Percentiles rank a stretch among this genome's conserved stretches.
phyloP scores from a whole-genome alignment of 2,888 invertebrate genomes.

The Odontocolon sp. region DNA sequence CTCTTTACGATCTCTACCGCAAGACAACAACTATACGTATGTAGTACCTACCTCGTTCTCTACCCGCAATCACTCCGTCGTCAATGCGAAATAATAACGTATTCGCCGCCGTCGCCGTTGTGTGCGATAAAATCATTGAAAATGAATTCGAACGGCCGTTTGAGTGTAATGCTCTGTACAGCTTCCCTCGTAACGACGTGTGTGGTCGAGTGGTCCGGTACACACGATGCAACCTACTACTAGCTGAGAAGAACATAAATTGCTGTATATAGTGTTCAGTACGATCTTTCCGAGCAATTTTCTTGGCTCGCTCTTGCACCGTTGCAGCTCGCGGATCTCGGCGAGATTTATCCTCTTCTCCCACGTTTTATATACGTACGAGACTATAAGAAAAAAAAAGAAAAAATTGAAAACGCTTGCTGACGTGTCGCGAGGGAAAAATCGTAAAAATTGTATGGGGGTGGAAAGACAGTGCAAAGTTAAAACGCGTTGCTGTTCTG shows the following conservation, averaged over 20 bases:
- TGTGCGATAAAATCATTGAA: slow-evolving; percentile 61
- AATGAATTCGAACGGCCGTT: slow-evolving; percentile 59
- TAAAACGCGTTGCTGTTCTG: slow-evolving; percentile 12
- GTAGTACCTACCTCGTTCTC: slow-evolving; percentile 10
- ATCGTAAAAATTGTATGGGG: background rate
- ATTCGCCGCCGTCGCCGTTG: slow-evolving; percentile 40
- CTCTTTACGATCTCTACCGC: slow-evolving; percentile 49
- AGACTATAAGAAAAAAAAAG: background rate
- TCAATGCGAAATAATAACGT: slow-evolving; percentile 59
- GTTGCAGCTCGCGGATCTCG: slow-evolving; percentile 12
- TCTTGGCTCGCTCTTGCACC: slow-evolving; percentile 28
- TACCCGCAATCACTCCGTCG: slow-evolving; percentile 52
- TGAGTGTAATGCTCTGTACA: slow-evolving; percentile 43
- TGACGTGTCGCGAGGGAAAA: too few relatives aligned
- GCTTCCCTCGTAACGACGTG: slow-evolving; percentile 47
- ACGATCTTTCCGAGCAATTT: slow-evolving; percentile 10
- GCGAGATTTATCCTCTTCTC: slow-evolving; percentile 9
- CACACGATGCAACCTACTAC: slow-evolving; percentile 15
- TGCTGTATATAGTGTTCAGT: slow-evolving; percentile 19
- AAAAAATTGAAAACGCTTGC: background rate
- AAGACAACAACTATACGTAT: slow-evolving; percentile 9
- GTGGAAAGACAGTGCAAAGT: background rate
- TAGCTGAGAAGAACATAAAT: slow-evolving; percentile 51
- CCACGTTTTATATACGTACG: background rate
- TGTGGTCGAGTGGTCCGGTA: slow-evolving; percentile 45